A percentile compares a stretch with the other conserved stretches of the same genome.
phyloP scores from a whole-genome alignment of 2,888 invertebrate genomes.

The Poecilobothrus nobilitatus region DNA sequence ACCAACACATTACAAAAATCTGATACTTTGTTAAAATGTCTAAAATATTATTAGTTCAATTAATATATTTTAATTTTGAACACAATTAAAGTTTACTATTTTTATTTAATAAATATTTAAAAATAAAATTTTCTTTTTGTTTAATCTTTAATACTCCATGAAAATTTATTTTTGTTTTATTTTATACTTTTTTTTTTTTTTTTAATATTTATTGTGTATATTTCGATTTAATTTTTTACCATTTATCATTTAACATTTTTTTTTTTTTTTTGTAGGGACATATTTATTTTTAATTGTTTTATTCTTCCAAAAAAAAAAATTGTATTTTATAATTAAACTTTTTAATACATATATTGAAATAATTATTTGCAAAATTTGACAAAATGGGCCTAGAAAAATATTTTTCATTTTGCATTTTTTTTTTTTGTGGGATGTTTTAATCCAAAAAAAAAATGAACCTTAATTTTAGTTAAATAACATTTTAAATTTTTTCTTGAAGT shows the following conservation, averaged over 20 bases:
- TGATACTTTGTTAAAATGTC: no score
- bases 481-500: not conserved
- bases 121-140: no score
- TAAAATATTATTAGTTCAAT: no score
- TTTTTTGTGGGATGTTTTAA: not conserved
- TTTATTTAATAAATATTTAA: no score
- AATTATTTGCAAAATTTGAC: not conserved
- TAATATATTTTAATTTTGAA: no score
- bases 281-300: not conserved
- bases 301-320: not conserved
- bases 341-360: no score
- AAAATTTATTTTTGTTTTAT: no score
- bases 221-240: not conserved
- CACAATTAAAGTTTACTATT: no score
- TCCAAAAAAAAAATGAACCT: not conserved
- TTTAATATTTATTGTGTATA: not conserved
- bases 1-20: no score
- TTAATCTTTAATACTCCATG: no score
- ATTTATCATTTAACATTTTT: not conserved
- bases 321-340: not conserved
- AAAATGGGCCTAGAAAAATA: constrained; percentile 2
- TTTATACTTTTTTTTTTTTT: not conserved
- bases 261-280: no score
- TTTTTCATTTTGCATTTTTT: not conserved
- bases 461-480: not conserved